phyloP scores from a whole-genome alignment of 2,113 vertebrate genomes.

The Rhegmatorhina hoffmannsi region DNA sequence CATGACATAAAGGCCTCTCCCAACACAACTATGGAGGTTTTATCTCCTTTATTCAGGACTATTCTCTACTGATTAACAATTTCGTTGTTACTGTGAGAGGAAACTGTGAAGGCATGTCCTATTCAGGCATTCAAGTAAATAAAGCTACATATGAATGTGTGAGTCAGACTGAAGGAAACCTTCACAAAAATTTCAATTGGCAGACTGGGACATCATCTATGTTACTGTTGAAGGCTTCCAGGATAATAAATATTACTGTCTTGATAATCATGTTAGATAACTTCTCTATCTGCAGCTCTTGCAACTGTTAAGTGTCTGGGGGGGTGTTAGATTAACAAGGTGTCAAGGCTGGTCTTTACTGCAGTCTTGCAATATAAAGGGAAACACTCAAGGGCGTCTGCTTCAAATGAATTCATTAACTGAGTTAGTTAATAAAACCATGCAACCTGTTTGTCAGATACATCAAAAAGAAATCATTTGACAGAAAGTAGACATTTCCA shows the following conservation, averaged over 20 bases:
- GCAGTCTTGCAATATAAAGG: slow-evolving; percentile 10
- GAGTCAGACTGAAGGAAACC: background rate
- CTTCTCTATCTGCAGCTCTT: slow-evolving; percentile 32
- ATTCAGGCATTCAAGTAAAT: background rate
- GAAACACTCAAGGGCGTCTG: background rate
- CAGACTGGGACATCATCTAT: background rate
- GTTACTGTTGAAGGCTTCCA: background rate
- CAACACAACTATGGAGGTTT: background rate
- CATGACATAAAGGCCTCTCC: background rate
- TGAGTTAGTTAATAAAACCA: slow-evolving; percentile 59
- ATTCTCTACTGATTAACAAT: background rate
- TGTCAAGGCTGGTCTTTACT: slow-evolving; percentile 32
- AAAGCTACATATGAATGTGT: background rate
- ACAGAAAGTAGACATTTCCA: slow-evolving; percentile 13
- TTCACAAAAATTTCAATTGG: background rate
- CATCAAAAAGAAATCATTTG: slow-evolving; percentile 34
- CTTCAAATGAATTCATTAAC: slow-evolving; percentile 31
- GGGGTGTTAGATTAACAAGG: slow-evolving; percentile 13
- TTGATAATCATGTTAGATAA: slow-evolving; percentile 19
- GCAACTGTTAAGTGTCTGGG: background rate
- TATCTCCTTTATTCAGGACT: background rate
- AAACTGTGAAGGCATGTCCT: background rate
- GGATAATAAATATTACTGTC: slow-evolving; percentile 30
- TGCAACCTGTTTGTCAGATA: slow-evolving; percentile 37
- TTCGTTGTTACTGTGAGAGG: background rate